phyloP scores from a whole-genome alignment of 2,113 vertebrate genomes.

The Pyrgilauda ruficollis region DNA sequence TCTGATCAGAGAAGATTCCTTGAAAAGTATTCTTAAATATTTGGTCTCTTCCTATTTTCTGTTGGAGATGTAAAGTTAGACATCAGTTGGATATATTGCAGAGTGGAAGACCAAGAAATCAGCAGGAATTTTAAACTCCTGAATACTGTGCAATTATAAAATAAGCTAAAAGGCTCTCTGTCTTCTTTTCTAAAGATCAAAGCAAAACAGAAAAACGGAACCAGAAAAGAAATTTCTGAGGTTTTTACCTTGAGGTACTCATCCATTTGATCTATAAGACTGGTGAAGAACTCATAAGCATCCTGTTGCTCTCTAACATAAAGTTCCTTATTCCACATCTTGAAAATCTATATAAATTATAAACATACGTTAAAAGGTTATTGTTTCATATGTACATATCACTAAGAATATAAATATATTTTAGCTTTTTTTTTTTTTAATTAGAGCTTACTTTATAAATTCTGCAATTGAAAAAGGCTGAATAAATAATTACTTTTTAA shows the following conservation, averaged over 20 bases:
- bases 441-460: background rate
- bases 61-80: constrained; percentile 37
- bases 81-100: background rate
- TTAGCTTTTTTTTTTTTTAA: background rate
- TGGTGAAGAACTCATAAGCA: constrained; percentile 98
- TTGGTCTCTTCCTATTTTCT: constrained; percentile 99
- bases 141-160: background rate
- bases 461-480: background rate
- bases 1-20: constrained; percentile 98
- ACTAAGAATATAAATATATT: constrained; percentile 24
- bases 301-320: constrained; percentile 97
- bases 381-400: background rate
- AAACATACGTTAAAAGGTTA: background rate
- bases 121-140: background rate
- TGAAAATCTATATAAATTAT: constrained; percentile 86
- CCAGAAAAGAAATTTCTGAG: background rate
- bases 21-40: constrained; percentile 99
- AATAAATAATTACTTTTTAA: background rate
- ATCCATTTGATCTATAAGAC: constrained; percentile 96
- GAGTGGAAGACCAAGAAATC: background rate
- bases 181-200: background rate
- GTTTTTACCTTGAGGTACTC: constrained; percentile 93
- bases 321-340: constrained; percentile 99
- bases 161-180: background rate
- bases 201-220: background rate